phyloP scores from a whole-genome alignment of 2,113 vertebrate genomes.

The Hippocampus comes region DNA sequence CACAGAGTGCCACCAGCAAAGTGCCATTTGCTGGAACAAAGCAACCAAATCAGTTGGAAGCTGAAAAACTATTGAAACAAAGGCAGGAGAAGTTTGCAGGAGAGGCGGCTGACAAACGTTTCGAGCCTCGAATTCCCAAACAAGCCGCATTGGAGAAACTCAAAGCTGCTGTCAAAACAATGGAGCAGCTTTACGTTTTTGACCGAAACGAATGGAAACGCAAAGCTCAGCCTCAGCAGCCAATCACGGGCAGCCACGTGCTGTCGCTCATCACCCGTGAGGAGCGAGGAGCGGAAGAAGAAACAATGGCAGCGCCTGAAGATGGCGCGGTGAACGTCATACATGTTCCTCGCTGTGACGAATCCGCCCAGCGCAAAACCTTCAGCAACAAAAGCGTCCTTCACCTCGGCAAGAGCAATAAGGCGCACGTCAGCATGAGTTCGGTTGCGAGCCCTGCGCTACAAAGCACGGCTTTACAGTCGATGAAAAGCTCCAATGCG shows the following conservation, averaged over 20 bases:
- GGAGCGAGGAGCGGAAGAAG: slow-evolving; percentile 55
- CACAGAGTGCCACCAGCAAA: slow-evolving; percentile 71
- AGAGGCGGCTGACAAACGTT: slow-evolving; percentile 67
- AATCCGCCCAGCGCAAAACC: slow-evolving; percentile 48
- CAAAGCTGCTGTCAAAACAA: slow-evolving; percentile 89
- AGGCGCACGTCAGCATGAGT: slow-evolving; percentile 36
- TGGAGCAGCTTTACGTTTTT: slow-evolving; percentile 95
- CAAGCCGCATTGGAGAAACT: slow-evolving; percentile 89
- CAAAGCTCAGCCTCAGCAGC: slow-evolving; percentile 78
- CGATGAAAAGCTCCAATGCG: slow-evolving; percentile 45
- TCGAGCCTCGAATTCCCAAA: slow-evolving; percentile 62
- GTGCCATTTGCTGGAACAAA: slow-evolving; percentile 66
- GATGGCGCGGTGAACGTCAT: slow-evolving; percentile 36
- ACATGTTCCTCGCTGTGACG: slow-evolving; percentile 37
- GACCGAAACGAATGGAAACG: slow-evolving; percentile 92
- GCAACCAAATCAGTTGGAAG: slow-evolving; percentile 72
- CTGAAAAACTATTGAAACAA: slow-evolving; percentile 71
- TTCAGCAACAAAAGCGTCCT: slow-evolving; percentile 61
- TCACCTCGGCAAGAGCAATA: slow-evolving; percentile 59
- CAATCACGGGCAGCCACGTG: slow-evolving; percentile 83
- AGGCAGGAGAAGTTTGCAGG: slow-evolving; percentile 70
- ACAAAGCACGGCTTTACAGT: slow-evolving; percentile 26
- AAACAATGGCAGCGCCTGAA: slow-evolving; percentile 8
- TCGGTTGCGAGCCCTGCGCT: slow-evolving; percentile 29
- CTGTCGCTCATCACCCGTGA: slow-evolving; percentile 84